Evolutionary conservation across 2,888 invertebrate species (phyloP).

Genomic region (Timema podura): DNA sequence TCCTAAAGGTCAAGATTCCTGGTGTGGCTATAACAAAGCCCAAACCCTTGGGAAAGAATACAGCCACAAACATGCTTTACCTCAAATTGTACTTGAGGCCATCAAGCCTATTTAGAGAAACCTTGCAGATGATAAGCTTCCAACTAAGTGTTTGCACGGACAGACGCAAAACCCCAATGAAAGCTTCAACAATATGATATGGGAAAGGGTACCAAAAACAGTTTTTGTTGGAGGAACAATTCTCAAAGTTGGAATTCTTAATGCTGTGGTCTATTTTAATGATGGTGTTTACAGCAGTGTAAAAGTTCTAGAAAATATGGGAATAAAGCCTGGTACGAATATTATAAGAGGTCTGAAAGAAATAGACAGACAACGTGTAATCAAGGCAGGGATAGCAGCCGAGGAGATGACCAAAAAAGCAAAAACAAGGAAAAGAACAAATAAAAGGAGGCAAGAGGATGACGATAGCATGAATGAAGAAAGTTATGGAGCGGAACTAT

Average conservation of each 20-base stretch:
- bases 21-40: slow-evolving; percentile 22
- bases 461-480: not conserved
- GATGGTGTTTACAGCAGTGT: slow-evolving; percentile 10
- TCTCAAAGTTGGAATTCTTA: slow-evolving; percentile 20
- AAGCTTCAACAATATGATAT: slow-evolving; percentile 25
- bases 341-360: not conserved
- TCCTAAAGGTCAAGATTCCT: slow-evolving; percentile 22
- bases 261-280: slow-evolving; percentile 25
- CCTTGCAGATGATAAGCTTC: slow-evolving; percentile 17
- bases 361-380: not conserved
- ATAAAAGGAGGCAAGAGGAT: no score
- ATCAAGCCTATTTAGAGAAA: slow-evolving; percentile 27
- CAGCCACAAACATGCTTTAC: slow-evolving; percentile 21
- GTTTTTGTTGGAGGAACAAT: slow-evolving; percentile 24
- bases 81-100: slow-evolving; percentile 20
- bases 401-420: slow-evolving; percentile 7
- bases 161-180: slow-evolving; percentile 30
- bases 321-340: slow-evolving; percentile 2
- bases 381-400: not conserved
- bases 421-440: no score
- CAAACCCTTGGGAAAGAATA: slow-evolving; percentile 9
- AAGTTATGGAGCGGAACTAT: no score
- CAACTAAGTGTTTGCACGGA: slow-evolving; percentile 22
- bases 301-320: not conserved
- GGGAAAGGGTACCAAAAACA: slow-evolving; percentile 26